Evolutionary conservation across 2,113 vertebrate genomes (phyloP).

Genomic region (Promerops cafer): DNA sequence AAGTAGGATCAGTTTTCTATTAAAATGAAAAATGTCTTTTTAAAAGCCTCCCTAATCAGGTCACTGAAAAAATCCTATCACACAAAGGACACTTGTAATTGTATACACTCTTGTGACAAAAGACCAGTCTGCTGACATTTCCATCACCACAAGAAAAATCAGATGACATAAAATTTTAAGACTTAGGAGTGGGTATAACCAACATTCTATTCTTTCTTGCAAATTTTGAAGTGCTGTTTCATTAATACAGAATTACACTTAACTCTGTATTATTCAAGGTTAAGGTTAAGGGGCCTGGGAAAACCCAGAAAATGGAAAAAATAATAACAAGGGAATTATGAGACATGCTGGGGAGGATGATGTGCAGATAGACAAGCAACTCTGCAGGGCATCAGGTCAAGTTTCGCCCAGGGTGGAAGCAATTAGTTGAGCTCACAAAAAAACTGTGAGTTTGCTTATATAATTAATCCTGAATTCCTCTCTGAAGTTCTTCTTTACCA

Average conservation of each 20-base stretch:
- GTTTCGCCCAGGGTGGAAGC: slow-evolving; percentile 26
- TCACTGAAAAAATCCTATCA: neutral
- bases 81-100: neutral
- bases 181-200: neutral
- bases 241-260: neutral
- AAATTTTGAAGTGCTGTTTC: neutral
- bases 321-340: slow-evolving; percentile 43
- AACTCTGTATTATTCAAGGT: neutral
- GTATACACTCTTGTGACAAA: neutral
- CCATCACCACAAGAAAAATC: neutral
- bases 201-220: neutral
- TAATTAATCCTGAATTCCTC: slow-evolving; percentile 22
- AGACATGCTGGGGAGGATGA: slow-evolving; percentile 49
- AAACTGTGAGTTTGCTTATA: slow-evolving; percentile 4
- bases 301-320: slow-evolving; percentile 36
- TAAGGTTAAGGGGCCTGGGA: slow-evolving; percentile 51
- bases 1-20: neutral
- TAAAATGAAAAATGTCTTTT: neutral
- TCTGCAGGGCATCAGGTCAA: slow-evolving; percentile 46
- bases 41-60: neutral
- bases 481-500: neutral
- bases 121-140: neutral
- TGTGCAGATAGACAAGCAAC: neutral
- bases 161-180: neutral
- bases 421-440: slow-evolving; percentile 27